Evolutionary conservation across 2,797 vertebrate genomes (phyloP).

Genomic region (Melanotaenia pygmaea): DNA sequence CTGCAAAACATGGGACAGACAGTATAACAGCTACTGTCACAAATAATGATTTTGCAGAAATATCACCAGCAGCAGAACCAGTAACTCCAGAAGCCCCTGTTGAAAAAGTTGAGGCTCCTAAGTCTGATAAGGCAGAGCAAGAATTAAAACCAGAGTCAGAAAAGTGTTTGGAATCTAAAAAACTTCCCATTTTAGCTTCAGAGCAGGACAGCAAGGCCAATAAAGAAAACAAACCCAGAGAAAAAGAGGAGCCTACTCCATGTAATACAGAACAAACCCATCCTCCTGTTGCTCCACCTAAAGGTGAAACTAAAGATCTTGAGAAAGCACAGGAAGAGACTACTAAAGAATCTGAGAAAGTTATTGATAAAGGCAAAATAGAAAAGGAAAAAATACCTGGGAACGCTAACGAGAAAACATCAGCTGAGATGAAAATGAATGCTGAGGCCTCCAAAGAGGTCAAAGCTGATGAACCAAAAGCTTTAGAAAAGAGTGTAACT

Average conservation of each 20-base stretch:
- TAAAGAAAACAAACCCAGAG: constrained; percentile 24
- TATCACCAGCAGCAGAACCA: constrained; percentile 36
- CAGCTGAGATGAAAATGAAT: constrained; percentile 34
- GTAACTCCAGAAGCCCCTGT: not conserved
- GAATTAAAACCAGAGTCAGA: constrained; percentile 19
- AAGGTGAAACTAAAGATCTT: constrained; percentile 23
- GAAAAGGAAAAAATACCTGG: constrained; percentile 13
- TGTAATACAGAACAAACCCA: not conserved
- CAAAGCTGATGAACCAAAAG: constrained; percentile 37
- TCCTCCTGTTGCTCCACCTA: constrained; percentile 15
- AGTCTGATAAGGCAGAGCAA: constrained; percentile 17
- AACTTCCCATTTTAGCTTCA: constrained; percentile 12
- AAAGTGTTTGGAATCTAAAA: constrained; percentile 20
- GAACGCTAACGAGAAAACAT: constrained; percentile 13
- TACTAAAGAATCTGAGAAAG: constrained; percentile 5
- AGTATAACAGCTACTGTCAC: constrained; percentile 13
- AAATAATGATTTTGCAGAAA: constrained; percentile 28
- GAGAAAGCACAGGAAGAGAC: constrained; percentile 26
- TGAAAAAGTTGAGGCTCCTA: constrained; percentile 19
- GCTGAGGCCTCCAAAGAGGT: constrained; percentile 21
- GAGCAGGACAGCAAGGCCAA: constrained; percentile 24
- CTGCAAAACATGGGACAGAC: constrained; percentile 7
- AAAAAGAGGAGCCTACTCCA: constrained; percentile 10
- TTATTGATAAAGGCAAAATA: not conserved
- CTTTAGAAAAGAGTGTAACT: constrained; percentile 29